Conservation (phyloP, 2,797 vertebrate species). For the Thripadectes ignobilis region DNA sequence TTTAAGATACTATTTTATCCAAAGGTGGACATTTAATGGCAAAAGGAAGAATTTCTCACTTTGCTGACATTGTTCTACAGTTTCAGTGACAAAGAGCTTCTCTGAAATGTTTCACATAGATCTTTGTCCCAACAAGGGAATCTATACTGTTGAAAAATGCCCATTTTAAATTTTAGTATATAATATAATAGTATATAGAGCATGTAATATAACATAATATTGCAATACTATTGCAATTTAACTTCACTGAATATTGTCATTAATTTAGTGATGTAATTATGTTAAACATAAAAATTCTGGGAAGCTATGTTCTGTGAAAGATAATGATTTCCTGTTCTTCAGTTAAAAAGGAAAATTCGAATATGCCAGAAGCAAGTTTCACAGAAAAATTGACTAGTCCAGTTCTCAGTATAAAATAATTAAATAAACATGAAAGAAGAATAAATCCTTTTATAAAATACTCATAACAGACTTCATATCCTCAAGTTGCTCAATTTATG, state of each 20-base stretch:
- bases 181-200: not conserved
- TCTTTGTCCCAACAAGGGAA: not conserved
- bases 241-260: not conserved
- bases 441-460: not conserved
- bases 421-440: constrained; percentile 15
- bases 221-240: not conserved
- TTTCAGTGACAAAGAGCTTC: not conserved
- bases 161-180: not conserved
- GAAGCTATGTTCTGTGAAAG: not conserved
- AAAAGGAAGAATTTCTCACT: not conserved
- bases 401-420: not conserved
- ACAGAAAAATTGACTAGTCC: not conserved
- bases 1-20: not conserved
- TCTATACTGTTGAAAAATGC: not conserved
- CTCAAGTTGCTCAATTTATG: not conserved
- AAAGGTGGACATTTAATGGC: not conserved
- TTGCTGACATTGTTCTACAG: not conserved
- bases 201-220: not conserved
- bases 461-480: not conserved
- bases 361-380: not conserved
- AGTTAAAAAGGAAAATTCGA: not conserved
- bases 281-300: not conserved
- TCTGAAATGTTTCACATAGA: not conserved
- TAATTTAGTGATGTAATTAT: not conserved
- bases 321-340: not conserved